Evolutionary conservation across 2,797 vertebrate species (phyloP).

Genomic region (Poliocrania exsul): DNA sequence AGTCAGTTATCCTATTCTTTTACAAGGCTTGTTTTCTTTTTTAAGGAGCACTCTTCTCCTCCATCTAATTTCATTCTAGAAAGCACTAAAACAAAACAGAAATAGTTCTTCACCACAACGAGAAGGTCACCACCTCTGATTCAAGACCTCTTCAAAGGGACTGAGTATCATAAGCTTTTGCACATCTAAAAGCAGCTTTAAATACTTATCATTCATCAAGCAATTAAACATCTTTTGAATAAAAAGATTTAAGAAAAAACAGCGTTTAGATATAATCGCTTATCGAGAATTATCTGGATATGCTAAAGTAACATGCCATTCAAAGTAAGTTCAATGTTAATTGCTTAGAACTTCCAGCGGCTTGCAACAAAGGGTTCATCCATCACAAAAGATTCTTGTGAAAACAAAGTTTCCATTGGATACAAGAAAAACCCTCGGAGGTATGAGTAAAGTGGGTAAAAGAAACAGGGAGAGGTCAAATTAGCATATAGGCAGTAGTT

Average conservation of each 20-base stretch:
- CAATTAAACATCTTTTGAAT: neutral
- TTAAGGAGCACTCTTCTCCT: neutral
- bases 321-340: neutral
- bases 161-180: neutral
- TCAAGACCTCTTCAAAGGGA: neutral
- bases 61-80: neutral
- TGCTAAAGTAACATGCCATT: slow-evolving; percentile 23
- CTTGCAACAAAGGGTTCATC: slow-evolving; percentile 9
- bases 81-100: neutral
- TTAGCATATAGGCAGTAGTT: neutral
- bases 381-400: neutral
- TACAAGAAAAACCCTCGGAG: neutral
- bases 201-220: neutral
- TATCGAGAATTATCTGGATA: neutral
- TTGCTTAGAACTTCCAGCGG: neutral
- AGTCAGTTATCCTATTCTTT: neutral
- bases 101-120: neutral
- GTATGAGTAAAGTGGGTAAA: neutral
- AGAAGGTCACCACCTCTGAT: neutral
- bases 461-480: neutral
- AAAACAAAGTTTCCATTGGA: slow-evolving; percentile 1
- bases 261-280: neutral
- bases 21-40: neutral
- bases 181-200: neutral
- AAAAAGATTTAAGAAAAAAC: neutral